Evolutionary conservation across 2,113 vertebrate genomes (phyloP), one percentile per base, ranked within the genome.

Genomic region (Scortum barcoo): DNA sequence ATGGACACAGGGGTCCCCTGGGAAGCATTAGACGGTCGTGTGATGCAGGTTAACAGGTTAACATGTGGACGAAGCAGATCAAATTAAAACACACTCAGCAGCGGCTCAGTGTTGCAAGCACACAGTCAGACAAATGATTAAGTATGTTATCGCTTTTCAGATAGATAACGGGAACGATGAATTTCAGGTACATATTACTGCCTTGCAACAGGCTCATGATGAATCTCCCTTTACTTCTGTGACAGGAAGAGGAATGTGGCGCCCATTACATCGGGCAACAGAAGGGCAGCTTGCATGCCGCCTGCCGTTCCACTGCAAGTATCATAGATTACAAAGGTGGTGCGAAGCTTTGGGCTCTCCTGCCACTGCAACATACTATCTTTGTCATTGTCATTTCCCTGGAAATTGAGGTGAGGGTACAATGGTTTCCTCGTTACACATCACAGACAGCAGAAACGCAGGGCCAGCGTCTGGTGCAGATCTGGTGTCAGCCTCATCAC

Each of bases 371-470:
- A 86, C 79, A 72, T 58, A 74, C 69, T 70, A 78, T 86, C 89
- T 91, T 87, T 91, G 88, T 92, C 87, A 82, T 60, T 87, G 88
- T 91, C 90, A 89, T 79, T 76, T 81, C 62, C 28, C 53, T 84
- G 84, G 77, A 93, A 90, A 94, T 92, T 91, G 90, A 91, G 93
- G 86, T 90, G 84, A 93, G 60, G 83, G 90, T 89, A 89, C 88
- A 86, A 57, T 68, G 68, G 48, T 84, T 36, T 83, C 53, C 74
- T 90, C 17, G 36, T 78, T 89, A 80, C 73, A 50, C 56, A 22
- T 73, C 71, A 57, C 51, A 76, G 72, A 75, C 54, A 71, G 81
- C 48, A 72, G 58, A 62, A 63, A 73, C 3, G 22, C 68, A 40
- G 33, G 57, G 78, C 72, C 30, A 48, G 54, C 65, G 58, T 12